Percentiles rank a stretch among this genome's conserved stretches.
Evolutionary conservation across 2,113 vertebrate genomes (phyloP).

Genomic region (Pardalotus punctatus): DNA sequence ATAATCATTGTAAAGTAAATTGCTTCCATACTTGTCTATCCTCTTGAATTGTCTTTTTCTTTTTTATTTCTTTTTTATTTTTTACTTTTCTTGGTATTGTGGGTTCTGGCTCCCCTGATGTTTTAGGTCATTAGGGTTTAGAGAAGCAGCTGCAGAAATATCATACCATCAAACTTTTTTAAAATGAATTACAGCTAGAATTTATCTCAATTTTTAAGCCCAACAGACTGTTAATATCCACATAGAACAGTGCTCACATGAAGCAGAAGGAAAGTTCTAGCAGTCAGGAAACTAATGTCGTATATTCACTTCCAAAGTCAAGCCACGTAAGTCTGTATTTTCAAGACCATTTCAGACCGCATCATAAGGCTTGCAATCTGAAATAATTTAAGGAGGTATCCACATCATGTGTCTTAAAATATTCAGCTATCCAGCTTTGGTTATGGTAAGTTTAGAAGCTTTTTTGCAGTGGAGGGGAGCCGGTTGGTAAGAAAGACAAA

Average conservation of each 20-base stretch:
- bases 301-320: neutral
- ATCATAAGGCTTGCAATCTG: neutral
- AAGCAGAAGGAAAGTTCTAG: neutral
- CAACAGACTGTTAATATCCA: neutral
- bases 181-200: neutral
- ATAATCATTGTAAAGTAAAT: neutral
- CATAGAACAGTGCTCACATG: neutral
- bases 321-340: neutral
- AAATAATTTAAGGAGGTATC: neutral
- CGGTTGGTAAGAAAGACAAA: neutral
- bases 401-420: rapidly evolving
- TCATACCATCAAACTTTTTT: neutral
- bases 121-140: neutral
- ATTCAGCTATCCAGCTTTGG: neutral
- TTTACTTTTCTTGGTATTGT: rapidly evolving
- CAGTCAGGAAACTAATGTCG: neutral
- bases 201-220: neutral
- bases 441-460: neutral
- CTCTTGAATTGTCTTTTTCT: neutral
- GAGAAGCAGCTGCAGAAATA: neutral
- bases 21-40: neutral
- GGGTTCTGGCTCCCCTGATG: neutral
- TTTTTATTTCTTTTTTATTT: neutral
- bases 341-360: too few relatives aligned
- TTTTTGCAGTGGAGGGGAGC: neutral